A percentile compares a stretch with the other conserved stretches of the same genome.
phyloP scores from a whole-genome alignment of 2,797 vertebrate species.

The Catharus ustulatus region DNA sequence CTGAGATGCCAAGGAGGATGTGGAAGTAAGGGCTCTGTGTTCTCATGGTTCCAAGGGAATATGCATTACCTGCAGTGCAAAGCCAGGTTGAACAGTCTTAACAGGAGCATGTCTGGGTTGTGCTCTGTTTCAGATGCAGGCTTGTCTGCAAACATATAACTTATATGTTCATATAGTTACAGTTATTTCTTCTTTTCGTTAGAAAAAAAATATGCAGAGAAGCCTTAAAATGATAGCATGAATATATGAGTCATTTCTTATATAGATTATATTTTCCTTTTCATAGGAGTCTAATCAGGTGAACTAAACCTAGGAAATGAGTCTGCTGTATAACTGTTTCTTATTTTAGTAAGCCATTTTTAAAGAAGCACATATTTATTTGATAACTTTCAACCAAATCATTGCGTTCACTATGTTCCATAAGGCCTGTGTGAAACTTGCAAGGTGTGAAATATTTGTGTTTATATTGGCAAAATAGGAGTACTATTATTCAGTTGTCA shows the following conservation, averaged over 20 bases:
- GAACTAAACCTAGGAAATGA: not conserved
- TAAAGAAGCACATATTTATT: not conserved
- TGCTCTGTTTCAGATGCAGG: not conserved
- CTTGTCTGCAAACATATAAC: not conserved
- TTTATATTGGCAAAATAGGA: not conserved
- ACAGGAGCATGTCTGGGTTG: not conserved
- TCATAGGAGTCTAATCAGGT: not conserved
- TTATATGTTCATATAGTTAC: not conserved
- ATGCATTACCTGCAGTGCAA: not conserved
- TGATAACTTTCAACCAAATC: not conserved
- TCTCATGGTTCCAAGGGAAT: not conserved
- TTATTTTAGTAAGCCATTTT: not conserved
- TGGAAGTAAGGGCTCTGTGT: not conserved
- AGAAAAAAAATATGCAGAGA: not conserved
- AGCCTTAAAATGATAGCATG: not conserved
- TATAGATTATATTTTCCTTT: not conserved
- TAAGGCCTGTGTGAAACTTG: not conserved
- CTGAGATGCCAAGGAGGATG: not conserved
- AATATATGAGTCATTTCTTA: not conserved
- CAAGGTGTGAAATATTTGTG: not conserved
- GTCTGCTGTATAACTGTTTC: not conserved
- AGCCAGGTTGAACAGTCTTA: not conserved
- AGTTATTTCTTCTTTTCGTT: not conserved
- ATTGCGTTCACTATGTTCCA: not conserved
- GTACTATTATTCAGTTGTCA: not conserved